phyloP scores from a whole-genome alignment of 1,140 invertebrate species.

The Eubasilissa regina region DNA sequence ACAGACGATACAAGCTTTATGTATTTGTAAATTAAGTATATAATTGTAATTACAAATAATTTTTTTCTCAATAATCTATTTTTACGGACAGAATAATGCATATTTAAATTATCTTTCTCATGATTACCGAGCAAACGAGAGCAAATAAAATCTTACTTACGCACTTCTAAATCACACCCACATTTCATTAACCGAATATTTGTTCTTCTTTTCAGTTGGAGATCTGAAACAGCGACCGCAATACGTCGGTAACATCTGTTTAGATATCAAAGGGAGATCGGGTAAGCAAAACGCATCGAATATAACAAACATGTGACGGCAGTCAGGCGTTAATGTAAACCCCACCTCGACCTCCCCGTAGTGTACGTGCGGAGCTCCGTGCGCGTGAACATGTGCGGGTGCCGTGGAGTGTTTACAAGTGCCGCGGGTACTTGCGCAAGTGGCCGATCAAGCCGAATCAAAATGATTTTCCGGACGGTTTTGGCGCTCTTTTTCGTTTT shows the following conservation, averaged over 20 bases:
- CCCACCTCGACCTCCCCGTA: not conserved
- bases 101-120: not conserved
- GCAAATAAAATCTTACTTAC: conserved; percentile 20
- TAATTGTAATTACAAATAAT: too few relatives aligned
- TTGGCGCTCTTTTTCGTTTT: conserved; percentile 25
- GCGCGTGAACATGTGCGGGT: conserved; percentile 41
- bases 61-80: too few relatives aligned
- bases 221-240: conserved; percentile 19
- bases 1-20: too few relatives aligned
- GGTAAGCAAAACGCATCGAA: conserved; percentile 30
- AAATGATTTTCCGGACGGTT: conserved; percentile 37
- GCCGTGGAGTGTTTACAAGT: conserved; percentile 21
- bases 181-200: conserved; percentile 40
- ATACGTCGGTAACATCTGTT: conserved; percentile 39
- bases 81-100: too few relatives aligned
- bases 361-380: conserved; percentile 14
- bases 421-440: conserved; percentile 14
- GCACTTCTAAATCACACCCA: conserved; percentile 33
- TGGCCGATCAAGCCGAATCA: conserved; percentile 9
- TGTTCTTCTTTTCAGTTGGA: conserved; percentile 35
- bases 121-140: not conserved
- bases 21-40: too few relatives aligned
- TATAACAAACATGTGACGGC: conserved; percentile 41
- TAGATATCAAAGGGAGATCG: conserved; percentile 35
- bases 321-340: conserved; percentile 43